Evolutionary conservation across 2,113 vertebrate genomes (phyloP), one percentile per base, ranked within the genome.

Genomic region (Neogale vison): DNA sequence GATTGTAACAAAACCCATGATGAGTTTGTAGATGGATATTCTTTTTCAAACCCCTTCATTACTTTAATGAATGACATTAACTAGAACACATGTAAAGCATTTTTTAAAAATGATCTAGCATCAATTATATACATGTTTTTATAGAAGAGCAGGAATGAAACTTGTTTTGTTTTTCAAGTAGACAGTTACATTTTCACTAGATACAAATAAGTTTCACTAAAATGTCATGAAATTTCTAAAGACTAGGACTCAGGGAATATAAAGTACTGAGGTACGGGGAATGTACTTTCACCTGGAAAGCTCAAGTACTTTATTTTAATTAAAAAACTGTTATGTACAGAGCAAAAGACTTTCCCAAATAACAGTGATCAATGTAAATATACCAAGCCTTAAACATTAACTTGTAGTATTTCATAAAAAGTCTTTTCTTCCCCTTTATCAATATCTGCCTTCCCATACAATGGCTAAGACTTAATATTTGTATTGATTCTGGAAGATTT

Each of bases 261-360:
- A 36, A 65, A 52, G 36, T 55, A 23, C n/a, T 88, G 77, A 93
- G 67, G 13, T 82, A 84, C 67, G 59, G 42, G 92, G 69, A 87
- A 34, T 4, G 42, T 31, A 52, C 3, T 71, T 15, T 21, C 8
- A 24, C 45, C 50, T 57, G 15, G 31, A 63, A 97, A 86, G 45
- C 65, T 96, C 79, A 83, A 92, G 0, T 36, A 90, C 81, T 86
- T 96, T 82, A 72, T 95, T 97, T 85, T 89, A 47, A 59, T 84
- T 84, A 23, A 88, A 76, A 97, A 81, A 65, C n/a, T 67, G 7
- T 21, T 74, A 74, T 23, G 7, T 90, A 77, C 1, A 95, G 2
- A 92, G 67, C 2, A 95, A 86, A 88, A 74, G 15, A 7, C 11
- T 76, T 86, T 87, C 57, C 23, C 81, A 74, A 11, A 42, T 24